Conservation (phyloP, 2,888 invertebrate species). For the Emmelina monodactyla region DNA sequence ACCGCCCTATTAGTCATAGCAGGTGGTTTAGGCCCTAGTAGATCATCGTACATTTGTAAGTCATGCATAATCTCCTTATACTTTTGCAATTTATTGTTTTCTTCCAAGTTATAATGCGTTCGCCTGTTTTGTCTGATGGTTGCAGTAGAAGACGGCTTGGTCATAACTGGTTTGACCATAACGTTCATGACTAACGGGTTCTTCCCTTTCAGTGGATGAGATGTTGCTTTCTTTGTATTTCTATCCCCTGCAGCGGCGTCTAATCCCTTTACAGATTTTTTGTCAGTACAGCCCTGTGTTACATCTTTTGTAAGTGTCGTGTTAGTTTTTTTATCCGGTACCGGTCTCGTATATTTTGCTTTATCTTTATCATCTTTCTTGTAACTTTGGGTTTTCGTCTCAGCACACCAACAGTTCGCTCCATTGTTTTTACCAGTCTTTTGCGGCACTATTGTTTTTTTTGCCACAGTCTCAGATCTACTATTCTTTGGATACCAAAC, state of each 20-base stretch:
- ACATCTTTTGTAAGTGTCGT: too few relatives aligned
- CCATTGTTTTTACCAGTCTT: not conserved
- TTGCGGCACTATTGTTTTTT: conserved; percentile 16
- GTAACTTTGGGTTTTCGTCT: too few relatives aligned
- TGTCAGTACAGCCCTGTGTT: not conserved
- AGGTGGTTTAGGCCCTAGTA: conserved; percentile 26
- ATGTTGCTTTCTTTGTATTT: too few relatives aligned
- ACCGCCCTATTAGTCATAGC: conserved; percentile 40
- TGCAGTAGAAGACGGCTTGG: conserved; percentile 12
- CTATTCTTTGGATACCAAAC: conserved; percentile 31
- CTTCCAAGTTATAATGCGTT: conserved; percentile 19
- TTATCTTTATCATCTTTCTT: conserved; percentile 11
- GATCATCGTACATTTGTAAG: conserved; percentile 34
- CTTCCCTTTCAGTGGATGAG: too few relatives aligned
- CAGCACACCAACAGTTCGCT: too few relatives aligned
- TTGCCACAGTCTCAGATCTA: conserved; percentile 3
- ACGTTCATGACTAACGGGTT: conserved; percentile 32
- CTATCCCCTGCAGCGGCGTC: too few relatives aligned
- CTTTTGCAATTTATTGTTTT: conserved; percentile 29
- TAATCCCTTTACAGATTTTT: too few relatives aligned
- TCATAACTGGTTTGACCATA: conserved; percentile 26
- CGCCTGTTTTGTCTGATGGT: conserved; percentile 7
- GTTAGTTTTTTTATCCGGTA: not conserved
- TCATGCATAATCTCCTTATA: conserved; percentile 46
- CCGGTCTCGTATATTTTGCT: not conserved